Base-by-base conservation (phyloP, 2,888 invertebrate species). In the Trachelus troglodyta region DNA sequence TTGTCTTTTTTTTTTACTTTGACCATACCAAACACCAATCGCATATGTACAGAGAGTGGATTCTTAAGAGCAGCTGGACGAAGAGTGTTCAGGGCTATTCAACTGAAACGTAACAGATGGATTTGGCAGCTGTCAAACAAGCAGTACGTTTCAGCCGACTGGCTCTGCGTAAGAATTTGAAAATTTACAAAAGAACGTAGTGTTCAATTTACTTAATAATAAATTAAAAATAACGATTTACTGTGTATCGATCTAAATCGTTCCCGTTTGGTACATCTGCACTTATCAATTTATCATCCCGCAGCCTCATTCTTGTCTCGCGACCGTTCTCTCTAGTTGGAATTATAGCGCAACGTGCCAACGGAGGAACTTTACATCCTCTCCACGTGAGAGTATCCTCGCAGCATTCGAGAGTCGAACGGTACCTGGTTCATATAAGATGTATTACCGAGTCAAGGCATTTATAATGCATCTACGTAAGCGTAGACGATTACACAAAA, bases 401-500 rank as follows among this genome's bases (percentile, higher is more conserved):
- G 6, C 56, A 79, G 69, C 78, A 31, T 35, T 74, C 35, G 12
- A 15, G 11, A n/a, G 11, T 74, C 34, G 56, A 79, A 30, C 68
- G 73, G 71, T 76, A 23, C 75, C 34, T 34, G 40, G 74, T 77
- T 69, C 56, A 74, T 37, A 37, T 30, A 75, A 23, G 9, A 23
- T 23, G 2, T 23, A 23, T 56, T 9, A 56, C 56, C 56, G 56
- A 56, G 23, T 56, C 23, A 56, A 56, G 23, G 56, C 56, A 56
- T 56, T 56, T 73, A 74, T 75, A 73, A 79, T 23, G 34, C 71
- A 78, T 82, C 78, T 81, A 79, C 79, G 76, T 76, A 79, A 78
- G 78, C 78, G 80, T 79, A 82, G 79, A 80, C 79, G 81, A 79
- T 79, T 79, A 83, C 75, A 80, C 78, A 77, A 76, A 84, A 74